phyloP scores from a whole-genome alignment of 2,113 vertebrate genomes.

The Psittacus erithacus region DNA sequence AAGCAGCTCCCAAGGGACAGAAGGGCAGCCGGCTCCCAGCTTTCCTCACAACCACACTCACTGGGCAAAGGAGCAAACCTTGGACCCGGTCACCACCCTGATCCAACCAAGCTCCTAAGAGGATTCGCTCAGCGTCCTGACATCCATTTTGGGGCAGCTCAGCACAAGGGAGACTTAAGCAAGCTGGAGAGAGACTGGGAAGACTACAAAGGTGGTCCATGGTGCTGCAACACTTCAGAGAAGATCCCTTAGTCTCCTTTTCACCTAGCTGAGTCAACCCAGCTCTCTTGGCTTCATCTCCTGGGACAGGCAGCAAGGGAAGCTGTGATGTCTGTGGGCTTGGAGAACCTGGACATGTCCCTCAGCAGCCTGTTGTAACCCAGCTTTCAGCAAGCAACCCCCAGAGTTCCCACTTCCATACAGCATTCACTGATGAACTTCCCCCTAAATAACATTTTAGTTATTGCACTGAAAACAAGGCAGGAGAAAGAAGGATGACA shows the following conservation, averaged over 20 bases:
- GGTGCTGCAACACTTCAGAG: not conserved
- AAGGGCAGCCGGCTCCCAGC: not conserved
- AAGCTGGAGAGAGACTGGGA: not conserved
- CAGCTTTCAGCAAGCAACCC: not conserved
- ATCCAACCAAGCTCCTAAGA: not conserved
- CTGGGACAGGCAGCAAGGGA: not conserved
- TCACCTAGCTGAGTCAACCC: accelerated
- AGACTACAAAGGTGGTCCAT: not conserved
- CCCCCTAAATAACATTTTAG: not conserved
- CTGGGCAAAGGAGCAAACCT: not conserved
- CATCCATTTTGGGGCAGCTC: accelerated
- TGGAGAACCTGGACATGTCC: accelerated
- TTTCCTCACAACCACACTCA: accelerated
- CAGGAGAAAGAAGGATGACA: not conserved
- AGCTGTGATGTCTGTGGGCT: not conserved
- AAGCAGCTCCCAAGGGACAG: not conserved
- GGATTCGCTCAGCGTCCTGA: accelerated
- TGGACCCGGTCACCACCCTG: not conserved
- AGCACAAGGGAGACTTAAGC: not conserved
- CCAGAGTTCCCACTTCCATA: not conserved
- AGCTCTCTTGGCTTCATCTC: not conserved
- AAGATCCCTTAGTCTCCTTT: not conserved
- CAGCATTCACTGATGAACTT: accelerated
- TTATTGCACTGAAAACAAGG: not conserved
- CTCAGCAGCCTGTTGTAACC: not conserved